phyloP scores from a whole-genome alignment of 2,797 vertebrate species.

The Oreochromis grahami region DNA sequence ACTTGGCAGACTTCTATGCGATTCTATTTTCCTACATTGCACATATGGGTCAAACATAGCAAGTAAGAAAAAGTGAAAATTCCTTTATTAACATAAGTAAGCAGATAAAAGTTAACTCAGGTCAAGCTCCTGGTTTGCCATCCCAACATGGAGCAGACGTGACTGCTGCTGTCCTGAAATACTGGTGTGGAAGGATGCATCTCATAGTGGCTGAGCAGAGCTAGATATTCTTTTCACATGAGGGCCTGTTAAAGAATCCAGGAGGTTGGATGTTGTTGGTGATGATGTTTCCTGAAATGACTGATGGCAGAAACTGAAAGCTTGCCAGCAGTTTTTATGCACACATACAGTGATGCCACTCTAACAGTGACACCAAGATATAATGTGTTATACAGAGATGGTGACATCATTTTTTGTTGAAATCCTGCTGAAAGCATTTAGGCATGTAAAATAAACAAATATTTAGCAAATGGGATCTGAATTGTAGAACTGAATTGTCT shows the following conservation, averaged over 20 bases:
- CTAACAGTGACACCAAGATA: background rate
- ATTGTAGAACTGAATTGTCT: background rate
- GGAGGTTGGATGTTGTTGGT: background rate
- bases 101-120: background rate
- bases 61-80: background rate
- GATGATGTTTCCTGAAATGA: background rate
- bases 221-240: background rate
- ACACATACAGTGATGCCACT: background rate
- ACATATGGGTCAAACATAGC: background rate
- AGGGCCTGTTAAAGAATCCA: background rate
- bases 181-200: constrained; percentile 20
- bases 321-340: background rate
- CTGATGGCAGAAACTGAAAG: background rate
- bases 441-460: background rate
- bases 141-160: background rate
- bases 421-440: background rate
- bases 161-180: constrained; percentile 9
- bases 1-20: background rate
- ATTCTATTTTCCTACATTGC: background rate
- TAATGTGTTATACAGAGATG: background rate
- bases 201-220: background rate
- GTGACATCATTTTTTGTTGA: background rate
- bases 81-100: background rate
- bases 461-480: background rate
- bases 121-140: background rate